phyloP scores from a whole-genome alignment of 2,888 invertebrate species.

The Conus canariensis region DNA sequence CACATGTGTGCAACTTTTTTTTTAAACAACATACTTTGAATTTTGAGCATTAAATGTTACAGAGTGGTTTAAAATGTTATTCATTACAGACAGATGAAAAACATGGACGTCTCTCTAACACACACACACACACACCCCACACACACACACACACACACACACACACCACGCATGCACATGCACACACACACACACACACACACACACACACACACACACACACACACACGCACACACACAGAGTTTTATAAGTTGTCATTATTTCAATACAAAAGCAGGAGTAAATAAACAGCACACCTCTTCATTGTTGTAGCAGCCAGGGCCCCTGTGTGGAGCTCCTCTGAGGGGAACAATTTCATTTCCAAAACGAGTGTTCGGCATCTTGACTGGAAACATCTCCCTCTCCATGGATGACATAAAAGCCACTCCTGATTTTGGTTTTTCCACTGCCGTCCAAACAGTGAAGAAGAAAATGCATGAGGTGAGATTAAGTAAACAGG shows the following conservation, averaged over 20 bases:
- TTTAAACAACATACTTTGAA: too few relatives aligned
- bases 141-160: background rate
- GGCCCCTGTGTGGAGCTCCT: slow-evolving; percentile 76
- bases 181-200: background rate
- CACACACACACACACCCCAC: background rate
- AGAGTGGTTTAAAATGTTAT: too few relatives aligned
- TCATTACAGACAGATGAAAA: too few relatives aligned
- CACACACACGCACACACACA: background rate
- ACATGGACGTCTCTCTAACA: background rate
- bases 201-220: too few relatives aligned
- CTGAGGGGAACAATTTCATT: slow-evolving; percentile 75
- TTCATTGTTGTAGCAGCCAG: slow-evolving; percentile 78
- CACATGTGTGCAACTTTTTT: too few relatives aligned
- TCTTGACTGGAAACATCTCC: slow-evolving; percentile 75
- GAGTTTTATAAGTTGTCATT: too few relatives aligned
- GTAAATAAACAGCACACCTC: slow-evolving; percentile 59
- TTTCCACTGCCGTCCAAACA: slow-evolving; percentile 11
- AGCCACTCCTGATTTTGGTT: slow-evolving; percentile 63
- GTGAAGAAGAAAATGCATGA: too few relatives aligned
- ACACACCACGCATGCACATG: background rate
- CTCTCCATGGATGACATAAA: slow-evolving; percentile 76
- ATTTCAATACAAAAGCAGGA: too few relatives aligned
- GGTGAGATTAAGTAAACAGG: too few relatives aligned
- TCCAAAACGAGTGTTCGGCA: slow-evolving; percentile 76
- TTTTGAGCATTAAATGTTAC: too few relatives aligned